Evolutionary conservation across 2,113 vertebrate genomes (phyloP).

Genomic region (Glaucomys volans): DNA sequence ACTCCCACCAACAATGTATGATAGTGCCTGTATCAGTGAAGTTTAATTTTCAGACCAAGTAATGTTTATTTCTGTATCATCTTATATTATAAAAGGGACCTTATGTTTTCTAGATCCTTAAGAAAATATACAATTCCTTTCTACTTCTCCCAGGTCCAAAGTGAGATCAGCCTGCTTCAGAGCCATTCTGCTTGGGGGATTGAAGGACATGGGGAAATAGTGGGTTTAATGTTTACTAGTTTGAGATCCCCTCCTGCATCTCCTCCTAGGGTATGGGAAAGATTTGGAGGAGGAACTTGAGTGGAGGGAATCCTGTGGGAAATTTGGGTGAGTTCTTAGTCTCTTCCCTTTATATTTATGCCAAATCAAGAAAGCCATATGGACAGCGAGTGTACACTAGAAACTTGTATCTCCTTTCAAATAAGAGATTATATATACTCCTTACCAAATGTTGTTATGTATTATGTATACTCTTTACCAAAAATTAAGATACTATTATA

Average conservation of each 20-base stretch:
- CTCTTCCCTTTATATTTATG: background rate
- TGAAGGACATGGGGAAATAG: background rate
- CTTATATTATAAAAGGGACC: background rate
- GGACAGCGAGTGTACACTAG: background rate
- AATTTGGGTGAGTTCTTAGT: no score
- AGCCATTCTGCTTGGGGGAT: background rate
- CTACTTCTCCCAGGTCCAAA: background rate
- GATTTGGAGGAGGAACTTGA: background rate
- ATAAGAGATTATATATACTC: background rate
- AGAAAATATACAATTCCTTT: conserved; percentile 15
- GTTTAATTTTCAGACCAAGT: background rate
- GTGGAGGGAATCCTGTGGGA: background rate
- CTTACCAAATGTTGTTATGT: background rate
- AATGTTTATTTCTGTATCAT: background rate
- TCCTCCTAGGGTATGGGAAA: background rate
- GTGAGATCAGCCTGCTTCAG: background rate
- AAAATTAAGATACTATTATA: conserved; percentile 2
- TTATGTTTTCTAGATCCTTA: conserved; percentile 12
- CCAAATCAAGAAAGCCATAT: background rate
- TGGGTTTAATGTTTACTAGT: background rate
- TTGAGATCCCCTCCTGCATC: background rate
- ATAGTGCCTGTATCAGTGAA: background rate
- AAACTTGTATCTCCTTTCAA: conserved; percentile 11
- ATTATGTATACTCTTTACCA: background rate
- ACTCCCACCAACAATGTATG: background rate